A percentile compares a stretch with the other conserved stretches of the same genome.
phyloP scores from a whole-genome alignment of 30 jellyfish, hydroid and myxozoan genomes.

The Cassiopea xamachana region DNA sequence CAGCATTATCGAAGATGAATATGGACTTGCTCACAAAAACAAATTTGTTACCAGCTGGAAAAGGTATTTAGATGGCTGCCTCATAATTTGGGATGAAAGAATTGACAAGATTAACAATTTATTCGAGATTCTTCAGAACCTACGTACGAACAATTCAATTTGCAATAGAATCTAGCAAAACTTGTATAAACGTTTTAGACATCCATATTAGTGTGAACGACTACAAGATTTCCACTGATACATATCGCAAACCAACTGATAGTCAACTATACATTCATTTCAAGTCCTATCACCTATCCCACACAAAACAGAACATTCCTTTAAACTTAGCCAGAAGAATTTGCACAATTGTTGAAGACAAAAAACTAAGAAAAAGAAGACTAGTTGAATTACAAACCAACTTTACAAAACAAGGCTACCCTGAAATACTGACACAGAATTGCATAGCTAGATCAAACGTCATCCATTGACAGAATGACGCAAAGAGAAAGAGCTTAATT shows the following conservation, averaged over 20 bases:
- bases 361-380: background rate
- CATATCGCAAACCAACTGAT: constrained; percentile 42
- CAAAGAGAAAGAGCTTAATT: background rate
- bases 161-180: constrained; percentile 25
- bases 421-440: background rate
- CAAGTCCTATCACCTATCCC: constrained; percentile 29
- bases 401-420: background rate
- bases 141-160: constrained; percentile 6
- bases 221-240: constrained; percentile 21
- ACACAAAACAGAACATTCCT: constrained; percentile 33
- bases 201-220: background rate
- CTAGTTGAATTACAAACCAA: background rate
- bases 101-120: constrained; percentile 7
- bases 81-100: constrained; percentile 34
- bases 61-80: constrained; percentile 40
- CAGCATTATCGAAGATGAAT: background rate
- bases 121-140: background rate
- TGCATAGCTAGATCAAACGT: background rate
- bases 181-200: constrained; percentile 1
- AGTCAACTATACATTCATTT: constrained; percentile 39
- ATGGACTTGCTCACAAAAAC: background rate
- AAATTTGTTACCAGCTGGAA: constrained; percentile 2
- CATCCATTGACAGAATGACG: background rate
- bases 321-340: constrained; percentile 31
- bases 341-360: constrained; percentile 3